Base-by-base conservation (phyloP, 2,113 vertebrate genomes). In the Tachysurus vachellii region DNA sequence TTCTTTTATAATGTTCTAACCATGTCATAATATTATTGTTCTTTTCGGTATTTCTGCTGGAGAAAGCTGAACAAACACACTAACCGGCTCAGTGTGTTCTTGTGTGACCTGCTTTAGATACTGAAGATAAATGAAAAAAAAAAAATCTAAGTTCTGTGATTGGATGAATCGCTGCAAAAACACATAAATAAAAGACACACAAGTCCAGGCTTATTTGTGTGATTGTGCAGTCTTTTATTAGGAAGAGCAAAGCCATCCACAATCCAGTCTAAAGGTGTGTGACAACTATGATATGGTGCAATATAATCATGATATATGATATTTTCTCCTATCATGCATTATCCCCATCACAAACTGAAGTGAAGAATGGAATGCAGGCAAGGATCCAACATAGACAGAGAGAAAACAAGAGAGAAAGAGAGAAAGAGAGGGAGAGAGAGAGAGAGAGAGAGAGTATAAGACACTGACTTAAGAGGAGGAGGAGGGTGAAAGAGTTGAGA, bases 281-380 rank as follows among this genome's bases (percentile, higher is more conserved):
- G 5, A 56, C 14, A 3, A 31, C n/a, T 21, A 16, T 31, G 53
- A 77, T 77, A 36, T 21, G 53, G 53, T 42, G 2, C 31, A 42
- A 26, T 42, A 31, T 54, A 42, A 42, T 10, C 56, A 26, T 36
- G 21, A 59, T 11, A 80, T 81, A 36, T 61, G 19, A 81, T 81
- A 26, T 61, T 81, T 42, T 61, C 10, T 53, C 86, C 17, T 56
- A 54, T 59, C 53, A 80, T 59, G 62, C 31, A 82, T 53, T 81
- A 76, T 77, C 89, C 93, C 92, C 95, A 94, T 91, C 53, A 91
- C 94, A 92, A 95, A 94, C 92, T 94, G 93, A 94, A 95, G 89
- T 90, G 88, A 93, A 84, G 88, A 91, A 89, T 91, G 93, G 94
- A 94, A 95, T 96, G 94, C 91, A 93, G 94, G 92, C 91, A 86